Evolutionary conservation across 2,797 vertebrate genomes (phyloP).

Genomic region (Sciurus carolinensis): DNA sequence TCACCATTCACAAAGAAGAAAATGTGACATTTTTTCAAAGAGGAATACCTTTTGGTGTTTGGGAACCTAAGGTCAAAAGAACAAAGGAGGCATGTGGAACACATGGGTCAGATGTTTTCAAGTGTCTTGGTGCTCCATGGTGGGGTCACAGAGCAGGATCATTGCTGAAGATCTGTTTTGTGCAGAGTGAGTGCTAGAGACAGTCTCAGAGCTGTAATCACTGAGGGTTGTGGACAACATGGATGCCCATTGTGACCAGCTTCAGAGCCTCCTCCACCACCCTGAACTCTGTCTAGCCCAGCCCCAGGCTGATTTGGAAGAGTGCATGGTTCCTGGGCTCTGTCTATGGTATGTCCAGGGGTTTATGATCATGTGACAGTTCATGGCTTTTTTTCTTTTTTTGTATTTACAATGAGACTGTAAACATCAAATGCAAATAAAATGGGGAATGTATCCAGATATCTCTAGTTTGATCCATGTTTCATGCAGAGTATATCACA

Average conservation of each 20-base stretch:
- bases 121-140: too few species aligned
- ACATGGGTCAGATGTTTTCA: background rate
- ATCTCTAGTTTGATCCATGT: slow-evolving; percentile 71
- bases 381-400: background rate
- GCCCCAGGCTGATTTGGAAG: background rate
- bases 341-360: background rate
- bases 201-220: fast-evolving
- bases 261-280: background rate
- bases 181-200: fast-evolving
- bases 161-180: too few species aligned
- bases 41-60: background rate
- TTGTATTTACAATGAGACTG: background rate
- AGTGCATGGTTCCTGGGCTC: too few species aligned
- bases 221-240: background rate
- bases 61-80: background rate
- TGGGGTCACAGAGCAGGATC: too few species aligned
- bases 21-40: background rate
- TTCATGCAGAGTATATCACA: slow-evolving; percentile 82
- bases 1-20: background rate
- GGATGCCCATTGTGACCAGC: fast-evolving
- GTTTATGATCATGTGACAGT: background rate
- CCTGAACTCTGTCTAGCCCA: background rate
- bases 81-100: fast-evolving
- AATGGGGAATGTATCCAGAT: slow-evolving; percentile 76
- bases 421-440: slow-evolving; percentile 75